A percentile compares a stretch with the other conserved stretches of the same genome.
phyloP scores from a whole-genome alignment of 37 sponge, comb jelly and placozoan species.

The Spongia lamella region DNA sequence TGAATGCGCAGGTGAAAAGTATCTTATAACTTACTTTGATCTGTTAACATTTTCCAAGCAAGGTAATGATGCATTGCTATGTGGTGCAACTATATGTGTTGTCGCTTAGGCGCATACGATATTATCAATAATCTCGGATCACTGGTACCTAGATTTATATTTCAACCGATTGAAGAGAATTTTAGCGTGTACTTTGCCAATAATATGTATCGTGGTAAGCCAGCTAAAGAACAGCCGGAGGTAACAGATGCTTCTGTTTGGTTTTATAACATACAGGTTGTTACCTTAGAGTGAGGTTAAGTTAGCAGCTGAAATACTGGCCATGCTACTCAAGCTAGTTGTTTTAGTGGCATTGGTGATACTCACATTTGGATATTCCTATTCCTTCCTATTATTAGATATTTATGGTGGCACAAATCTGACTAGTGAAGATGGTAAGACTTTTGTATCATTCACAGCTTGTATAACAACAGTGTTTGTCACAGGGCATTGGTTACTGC shows the following conservation, averaged over 20 bases:
- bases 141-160: slow-evolving; percentile 85
- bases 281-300: slow-evolving; percentile 24
- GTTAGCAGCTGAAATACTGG: slow-evolving; percentile 46
- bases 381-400: slow-evolving; percentile 81
- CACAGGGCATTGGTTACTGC: slow-evolving; percentile 73
- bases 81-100: background rate
- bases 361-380: slow-evolving; percentile 83
- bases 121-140: slow-evolving; percentile 91
- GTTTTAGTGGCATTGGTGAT: slow-evolving; percentile 68
- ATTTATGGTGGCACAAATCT: slow-evolving; percentile 90
- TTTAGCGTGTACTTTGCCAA: slow-evolving; percentile 90
- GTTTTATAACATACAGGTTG: background rate
- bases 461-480: background rate
- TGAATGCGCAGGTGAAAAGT: slow-evolving; percentile 75
- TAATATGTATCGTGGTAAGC: slow-evolving; percentile 69
- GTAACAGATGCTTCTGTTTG: background rate
- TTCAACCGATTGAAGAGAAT: slow-evolving; percentile 94
- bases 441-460: background rate
- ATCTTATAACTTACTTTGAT: slow-evolving; percentile 93
- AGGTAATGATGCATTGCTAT: no score
- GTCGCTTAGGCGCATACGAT: slow-evolving; percentile 73
- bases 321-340: slow-evolving; percentile 75
- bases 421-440: slow-evolving; percentile 42
- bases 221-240: slow-evolving; percentile 58
- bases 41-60: slow-evolving; percentile 87